Evolutionary conservation across 2,113 vertebrate genomes (phyloP), one percentile per base, ranked within the genome.

Genomic region (Natator depressus): DNA sequence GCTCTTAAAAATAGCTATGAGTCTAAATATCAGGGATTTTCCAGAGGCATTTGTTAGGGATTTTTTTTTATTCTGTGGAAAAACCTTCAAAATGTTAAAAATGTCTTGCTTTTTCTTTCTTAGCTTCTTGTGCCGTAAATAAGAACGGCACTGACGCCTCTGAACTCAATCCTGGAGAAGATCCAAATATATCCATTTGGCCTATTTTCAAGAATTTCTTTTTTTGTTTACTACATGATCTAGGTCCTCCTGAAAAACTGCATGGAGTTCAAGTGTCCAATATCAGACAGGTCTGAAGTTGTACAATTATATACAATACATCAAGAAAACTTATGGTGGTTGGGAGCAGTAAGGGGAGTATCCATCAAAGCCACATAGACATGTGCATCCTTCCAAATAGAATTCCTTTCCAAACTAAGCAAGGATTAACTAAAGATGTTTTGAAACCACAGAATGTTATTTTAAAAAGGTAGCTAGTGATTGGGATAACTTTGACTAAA

Each of bases 371-470:
- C 91, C 90, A 84, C 93, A 94, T 11, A 69, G 82, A 90, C 89
- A 78, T 84, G 53, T 97, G 86, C 87, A 94, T 96, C 59, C 65
- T 97, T 96, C 95, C 94, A 97, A 96, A 96, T 78, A 89, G 83
- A 96, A 96, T 94, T 92, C 82, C 80, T 94, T 96, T 96, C 87
- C 90, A 96, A 97, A 96, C 92, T 93, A 95, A 96, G 94, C 65
- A 93, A 96, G 89, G 91, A 95, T 96, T 97, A 97, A 89, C 51
- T 88, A 94, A 94, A 97, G 90, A 97, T 89, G 85, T 96, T 96
- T 96, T 96, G 94, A 91, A 97, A 97, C 96, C 93, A 96, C 93
- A 96, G 85, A 95, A 91, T 90, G 86, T 91, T 95, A 89, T 97
- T 97, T 97, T 96, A 92, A 91, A 97, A 95, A 96, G 82, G 89